A percentile compares a stretch with the other conserved stretches of the same genome.
These are phyloP conservation scores for Chrysogorgia sp. DNA, from an alignment of 92 coral and sea anemone genomes.

Conservation along the genomic window DNA sequence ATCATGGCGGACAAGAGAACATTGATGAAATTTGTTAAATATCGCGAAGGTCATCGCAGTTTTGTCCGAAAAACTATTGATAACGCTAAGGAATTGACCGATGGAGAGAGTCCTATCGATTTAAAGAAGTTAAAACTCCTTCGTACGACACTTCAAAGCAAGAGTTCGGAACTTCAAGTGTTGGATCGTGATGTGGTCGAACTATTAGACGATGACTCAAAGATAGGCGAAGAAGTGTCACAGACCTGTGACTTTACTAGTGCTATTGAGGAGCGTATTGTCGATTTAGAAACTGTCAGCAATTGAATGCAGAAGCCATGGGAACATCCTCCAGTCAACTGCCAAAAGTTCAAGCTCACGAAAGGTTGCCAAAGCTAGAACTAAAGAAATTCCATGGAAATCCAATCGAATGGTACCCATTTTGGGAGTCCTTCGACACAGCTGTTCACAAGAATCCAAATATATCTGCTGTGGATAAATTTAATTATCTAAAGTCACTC, in stretches of 20 bases:
- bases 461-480: conserved; percentile 26
- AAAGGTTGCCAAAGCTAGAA: conserved; percentile 39
- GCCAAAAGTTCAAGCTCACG: conserved; percentile 4
- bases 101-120: conserved; percentile 6
- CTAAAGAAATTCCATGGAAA: conserved; percentile 18
- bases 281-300: neutral
- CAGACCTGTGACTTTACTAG: conserved; percentile 29
- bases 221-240: conserved; percentile 9
- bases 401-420: conserved; percentile 13
- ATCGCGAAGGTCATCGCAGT: conserved; percentile 34
- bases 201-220: conserved; percentile 1
- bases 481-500: conserved; percentile 25
- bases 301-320: neutral
- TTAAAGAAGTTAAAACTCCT: conserved; percentile 18
- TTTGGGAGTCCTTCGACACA: conserved; percentile 34
- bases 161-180: conserved; percentile 13
- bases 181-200: conserved; percentile 27
- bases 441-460: conserved; percentile 37
- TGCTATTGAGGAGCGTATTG: conserved; percentile 1
- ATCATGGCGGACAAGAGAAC: conserved; percentile 1
- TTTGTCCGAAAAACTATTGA: conserved; percentile 25
- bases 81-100: neutral
- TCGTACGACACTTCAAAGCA: conserved; percentile 6
- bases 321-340: conserved; percentile 11
- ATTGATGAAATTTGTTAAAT: conserved; percentile 6